Percentiles rank a stretch among this genome's conserved stretches.
These are phyloP conservation scores for Ischnus inquisitorius DNA, from an alignment of 2,888 invertebrate species.

Conservation along the genomic window DNA sequence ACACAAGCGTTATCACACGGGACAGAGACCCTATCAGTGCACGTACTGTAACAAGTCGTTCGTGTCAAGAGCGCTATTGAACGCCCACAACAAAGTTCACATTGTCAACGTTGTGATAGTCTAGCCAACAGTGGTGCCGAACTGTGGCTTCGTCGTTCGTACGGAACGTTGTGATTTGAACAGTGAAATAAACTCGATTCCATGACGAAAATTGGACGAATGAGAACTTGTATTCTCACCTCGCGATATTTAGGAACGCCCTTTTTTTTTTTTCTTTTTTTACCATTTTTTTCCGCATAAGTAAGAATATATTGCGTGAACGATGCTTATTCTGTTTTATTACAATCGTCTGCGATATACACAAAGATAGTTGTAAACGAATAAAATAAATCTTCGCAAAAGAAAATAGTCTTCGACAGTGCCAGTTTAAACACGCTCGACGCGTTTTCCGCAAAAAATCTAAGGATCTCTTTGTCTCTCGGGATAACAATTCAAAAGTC, in stretches of 20 bases:
- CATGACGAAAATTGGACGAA: not conserved
- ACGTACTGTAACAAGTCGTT: slow-evolving; percentile 83
- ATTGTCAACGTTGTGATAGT: slow-evolving; percentile 54
- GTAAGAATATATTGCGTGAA: slow-evolving; percentile 17
- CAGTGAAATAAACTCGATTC: not conserved
- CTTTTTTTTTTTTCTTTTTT: not conserved
- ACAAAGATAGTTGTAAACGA: slow-evolving; percentile 56
- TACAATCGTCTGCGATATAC: slow-evolving; percentile 45
- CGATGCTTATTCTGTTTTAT: slow-evolving; percentile 20
- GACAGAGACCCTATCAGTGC: slow-evolving; percentile 85
- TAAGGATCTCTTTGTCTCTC: slow-evolving; percentile 2
- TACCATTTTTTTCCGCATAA: slow-evolving; percentile 21
- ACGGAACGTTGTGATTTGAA: not conserved
- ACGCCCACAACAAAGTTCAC: slow-evolving; percentile 81
- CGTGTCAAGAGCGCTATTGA: slow-evolving; percentile 83
- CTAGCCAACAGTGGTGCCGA: slow-evolving; percentile 60
- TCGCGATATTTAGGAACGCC: not conserved
- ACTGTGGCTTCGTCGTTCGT: not conserved
- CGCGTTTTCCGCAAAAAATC: not conserved
- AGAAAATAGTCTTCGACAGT: not conserved
- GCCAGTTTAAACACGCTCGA: not conserved
- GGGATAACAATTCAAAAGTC: not conserved
- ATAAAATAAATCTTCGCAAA: slow-evolving; percentile 50
- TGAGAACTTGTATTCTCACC: slow-evolving; percentile 9
- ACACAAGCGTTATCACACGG: slow-evolving; percentile 85